Evolutionary conservation across 1,140 invertebrate species (phyloP), one percentile per base, ranked within the genome.

Genomic region (Neuroterus valhalla): DNA sequence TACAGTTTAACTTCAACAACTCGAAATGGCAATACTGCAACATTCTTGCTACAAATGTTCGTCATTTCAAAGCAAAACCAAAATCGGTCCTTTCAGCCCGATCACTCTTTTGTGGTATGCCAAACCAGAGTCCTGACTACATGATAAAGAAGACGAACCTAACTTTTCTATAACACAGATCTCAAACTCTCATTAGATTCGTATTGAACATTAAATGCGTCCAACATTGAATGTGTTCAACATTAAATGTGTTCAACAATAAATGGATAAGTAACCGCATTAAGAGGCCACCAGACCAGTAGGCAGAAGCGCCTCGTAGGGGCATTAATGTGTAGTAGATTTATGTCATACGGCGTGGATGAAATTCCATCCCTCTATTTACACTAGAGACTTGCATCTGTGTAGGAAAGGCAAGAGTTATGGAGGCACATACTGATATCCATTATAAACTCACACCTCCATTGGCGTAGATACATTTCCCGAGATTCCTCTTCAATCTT

Each of bases 281-380:
- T 80, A 81, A 81, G 82, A 67, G 73, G 31, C 50, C 46, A 44
- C 43, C 68, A 66, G 48, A 55, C 50, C 52, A 67, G 72, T 72
- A 52, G 52, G 46, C 71, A 62, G 46, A 46, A 17, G 62, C 50
- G 73, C 44, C 55, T 23, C 74, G 70, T 68, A 80, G 69, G 69
- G 77, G 82, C 83, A 83, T 84, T 84, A 85, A 85, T 83, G 82
- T 82, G 82, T 46, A 76, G 76, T 70, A 84, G 84, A 85, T 84
- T 84, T 83, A 84, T 85, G 84, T 81, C 77, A 80, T 72, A 77
- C 74, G 74, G 78, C 73, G 71, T 74, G 82, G 76, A 82, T 82
- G 78, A 82, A 85, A 84, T 85, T 85, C 82, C 82, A 84, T 84
- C 82, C 81, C 76, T 79, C 68, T 17, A 66, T 21, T 23, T 43